These are phyloP conservation scores for Hiodon alosoides DNA, from an alignment of 2,113 vertebrate species.

Conservation along the genomic window DNA sequence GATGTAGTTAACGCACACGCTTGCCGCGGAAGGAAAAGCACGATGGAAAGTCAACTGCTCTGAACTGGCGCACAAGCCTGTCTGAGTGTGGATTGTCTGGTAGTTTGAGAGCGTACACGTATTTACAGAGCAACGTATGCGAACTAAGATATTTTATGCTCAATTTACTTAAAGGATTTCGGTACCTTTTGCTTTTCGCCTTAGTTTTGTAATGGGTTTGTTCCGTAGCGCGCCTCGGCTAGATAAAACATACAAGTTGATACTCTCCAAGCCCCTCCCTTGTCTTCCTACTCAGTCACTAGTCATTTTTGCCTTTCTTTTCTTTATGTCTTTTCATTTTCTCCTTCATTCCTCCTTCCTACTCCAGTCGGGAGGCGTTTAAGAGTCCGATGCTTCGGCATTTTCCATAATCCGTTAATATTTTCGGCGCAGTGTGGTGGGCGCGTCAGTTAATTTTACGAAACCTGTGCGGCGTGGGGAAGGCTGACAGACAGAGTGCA, in stretches of 20 bases:
- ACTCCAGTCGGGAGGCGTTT: constrained; percentile 42
- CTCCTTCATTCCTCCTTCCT: constrained; percentile 17
- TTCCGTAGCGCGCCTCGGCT: constrained; percentile 71
- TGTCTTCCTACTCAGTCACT: constrained; percentile 49
- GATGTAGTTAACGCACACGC: constrained; percentile 30
- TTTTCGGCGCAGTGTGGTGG: constrained; percentile 28
- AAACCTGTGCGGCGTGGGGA: constrained; percentile 27
- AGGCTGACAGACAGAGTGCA: constrained; percentile 18
- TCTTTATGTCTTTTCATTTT: constrained; percentile 3
- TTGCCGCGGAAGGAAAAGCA: constrained; percentile 2
- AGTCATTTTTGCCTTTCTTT: constrained; percentile 43
- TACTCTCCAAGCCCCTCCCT: constrained; percentile 72
- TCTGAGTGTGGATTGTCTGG: not conserved
- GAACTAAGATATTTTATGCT: not conserved
- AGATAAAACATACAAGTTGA: constrained; percentile 76
- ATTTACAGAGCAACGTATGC: constrained; percentile 6
- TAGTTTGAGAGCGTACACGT: not conserved
- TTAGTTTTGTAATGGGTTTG: constrained; percentile 53
- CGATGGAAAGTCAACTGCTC: not conserved
- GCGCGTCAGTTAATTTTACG: constrained; percentile 35
- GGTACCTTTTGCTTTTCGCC: constrained; percentile 32
- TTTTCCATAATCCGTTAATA: constrained; percentile 16
- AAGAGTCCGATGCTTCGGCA: constrained; percentile 27
- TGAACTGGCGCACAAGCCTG: not conserved
- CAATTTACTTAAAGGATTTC: constrained; percentile 13